Evolutionary conservation across 2,797 vertebrate species (phyloP).

Genomic region (Adelosebastes latens): DNA sequence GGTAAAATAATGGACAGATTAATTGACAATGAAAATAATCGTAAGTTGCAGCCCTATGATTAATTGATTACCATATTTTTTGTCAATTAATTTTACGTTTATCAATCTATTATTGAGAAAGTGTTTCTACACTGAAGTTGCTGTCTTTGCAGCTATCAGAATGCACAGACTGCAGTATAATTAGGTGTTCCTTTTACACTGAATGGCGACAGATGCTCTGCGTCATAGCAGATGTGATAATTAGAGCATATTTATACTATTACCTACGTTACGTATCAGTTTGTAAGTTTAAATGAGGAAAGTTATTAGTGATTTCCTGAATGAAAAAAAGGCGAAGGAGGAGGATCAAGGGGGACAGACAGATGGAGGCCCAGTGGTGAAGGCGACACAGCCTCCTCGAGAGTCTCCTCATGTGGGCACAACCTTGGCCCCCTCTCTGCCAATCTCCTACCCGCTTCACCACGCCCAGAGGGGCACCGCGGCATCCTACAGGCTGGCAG

Average conservation of each 20-base stretch:
- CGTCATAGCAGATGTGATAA: slow-evolving; percentile 19
- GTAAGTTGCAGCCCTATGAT: too few species aligned
- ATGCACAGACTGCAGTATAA: not conserved
- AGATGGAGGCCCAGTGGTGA: slow-evolving; percentile 78
- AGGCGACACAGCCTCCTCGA: slow-evolving; percentile 46
- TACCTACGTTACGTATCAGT: slow-evolving; percentile 3
- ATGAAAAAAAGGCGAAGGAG: slow-evolving; percentile 19
- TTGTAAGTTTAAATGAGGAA: slow-evolving; percentile 30
- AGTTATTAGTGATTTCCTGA: slow-evolving; percentile 23
- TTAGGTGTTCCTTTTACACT: not conserved
- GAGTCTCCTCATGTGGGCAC: slow-evolving; percentile 64
- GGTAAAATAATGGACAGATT: too few species aligned
- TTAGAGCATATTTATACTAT: slow-evolving; percentile 1
- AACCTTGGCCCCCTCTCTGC: slow-evolving; percentile 69
- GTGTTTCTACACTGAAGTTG: not conserved
- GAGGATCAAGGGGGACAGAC: slow-evolving; percentile 41
- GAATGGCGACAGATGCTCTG: slow-evolving; percentile 14
- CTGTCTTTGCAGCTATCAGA: not conserved
- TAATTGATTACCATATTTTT: too few species aligned
- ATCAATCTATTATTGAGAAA: not conserved
- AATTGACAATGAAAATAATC: too few species aligned
- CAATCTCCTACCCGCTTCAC: slow-evolving; percentile 53
- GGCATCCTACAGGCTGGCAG: slow-evolving; percentile 79
- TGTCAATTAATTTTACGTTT: not conserved
- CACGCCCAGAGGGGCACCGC: slow-evolving; percentile 67